phyloP scores from a whole-genome alignment of 2,888 invertebrate genomes.

The Elegia similella region DNA sequence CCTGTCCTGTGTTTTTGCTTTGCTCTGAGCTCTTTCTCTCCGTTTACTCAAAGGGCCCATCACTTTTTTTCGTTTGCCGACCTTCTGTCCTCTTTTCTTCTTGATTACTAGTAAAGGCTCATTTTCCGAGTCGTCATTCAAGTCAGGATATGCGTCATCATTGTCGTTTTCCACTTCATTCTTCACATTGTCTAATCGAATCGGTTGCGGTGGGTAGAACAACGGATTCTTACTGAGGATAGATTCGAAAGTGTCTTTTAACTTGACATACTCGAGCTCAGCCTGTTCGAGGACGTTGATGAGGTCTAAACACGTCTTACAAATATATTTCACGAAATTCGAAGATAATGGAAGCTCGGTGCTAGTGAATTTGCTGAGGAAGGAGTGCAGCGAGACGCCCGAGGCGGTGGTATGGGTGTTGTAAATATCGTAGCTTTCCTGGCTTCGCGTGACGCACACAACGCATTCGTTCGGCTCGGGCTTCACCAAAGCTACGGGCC shows the following conservation, averaged over 20 bases:
- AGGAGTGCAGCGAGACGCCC: constrained; percentile 49
- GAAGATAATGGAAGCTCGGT: constrained; percentile 40
- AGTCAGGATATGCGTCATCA: constrained; percentile 16
- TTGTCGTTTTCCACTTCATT: constrained; percentile 31
- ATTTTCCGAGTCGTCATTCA: constrained; percentile 49
- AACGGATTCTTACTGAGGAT: constrained; percentile 66
- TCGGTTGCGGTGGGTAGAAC: constrained; percentile 41
- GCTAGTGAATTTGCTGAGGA: constrained; percentile 53
- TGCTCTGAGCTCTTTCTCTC: constrained; percentile 36
- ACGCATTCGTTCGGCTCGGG: constrained; percentile 60
- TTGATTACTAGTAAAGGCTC: constrained; percentile 63
- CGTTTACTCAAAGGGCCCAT: constrained; percentile 25
- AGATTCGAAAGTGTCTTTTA: constrained; percentile 62
- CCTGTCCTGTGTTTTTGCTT: constrained; percentile 22
- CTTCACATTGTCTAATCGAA: constrained; percentile 40
- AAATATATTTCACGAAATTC: constrained; percentile 48
- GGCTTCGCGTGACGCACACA: constrained; percentile 50
- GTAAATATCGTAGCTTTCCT: constrained; percentile 49
- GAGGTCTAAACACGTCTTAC: constrained; percentile 61
- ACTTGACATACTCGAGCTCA: constrained; percentile 60
- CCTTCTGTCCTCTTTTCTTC: constrained; percentile 53
- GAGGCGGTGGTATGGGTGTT: constrained; percentile 43
- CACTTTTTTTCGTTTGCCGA: constrained; percentile 54
- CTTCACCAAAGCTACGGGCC: constrained; percentile 44
- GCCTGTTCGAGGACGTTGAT: constrained; percentile 64